These are phyloP conservation scores for Ornithoptera alexandrae DNA, from an alignment of 2,888 invertebrate species.

Conservation along the genomic window DNA sequence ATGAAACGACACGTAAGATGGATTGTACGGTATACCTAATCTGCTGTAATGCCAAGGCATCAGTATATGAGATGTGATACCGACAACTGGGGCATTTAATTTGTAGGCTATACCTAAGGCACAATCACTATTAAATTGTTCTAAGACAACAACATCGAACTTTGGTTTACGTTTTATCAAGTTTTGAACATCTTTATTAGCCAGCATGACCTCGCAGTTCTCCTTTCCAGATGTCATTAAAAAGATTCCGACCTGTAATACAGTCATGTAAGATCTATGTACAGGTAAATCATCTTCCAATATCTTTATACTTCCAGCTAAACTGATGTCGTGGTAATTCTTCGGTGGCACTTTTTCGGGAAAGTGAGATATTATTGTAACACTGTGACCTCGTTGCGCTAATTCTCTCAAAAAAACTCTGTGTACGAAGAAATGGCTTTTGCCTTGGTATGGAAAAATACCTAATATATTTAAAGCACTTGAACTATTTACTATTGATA, in stretches of 20 bases:
- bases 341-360: slow-evolving; percentile 67
- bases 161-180: slow-evolving; percentile 66
- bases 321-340: slow-evolving; percentile 81
- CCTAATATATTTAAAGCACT: slow-evolving; percentile 77
- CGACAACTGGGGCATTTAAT: slow-evolving; percentile 81
- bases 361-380: slow-evolving; percentile 84
- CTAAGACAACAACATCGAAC: slow-evolving; percentile 84
- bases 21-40: slow-evolving; percentile 80
- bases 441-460: slow-evolving; percentile 83
- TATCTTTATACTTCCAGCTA: slow-evolving; percentile 53
- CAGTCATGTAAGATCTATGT: slow-evolving; percentile 45
- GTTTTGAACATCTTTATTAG: slow-evolving; percentile 55
- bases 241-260: slow-evolving; percentile 41
- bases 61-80: slow-evolving; percentile 78
- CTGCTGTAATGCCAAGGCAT: slow-evolving; percentile 82
- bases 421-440: slow-evolving; percentile 85
- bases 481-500: slow-evolving; percentile 39
- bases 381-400: slow-evolving; percentile 81
- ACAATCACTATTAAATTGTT: slow-evolving; percentile 87
- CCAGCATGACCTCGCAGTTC: slow-evolving; percentile 60
- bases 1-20: slow-evolving; percentile 77
- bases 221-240: slow-evolving; percentile 48
- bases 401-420: slow-evolving; percentile 80
- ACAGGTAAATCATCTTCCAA: slow-evolving; percentile 48
- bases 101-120: slow-evolving; percentile 83